Base-by-base conservation (phyloP, 37 sponge, comb jelly and placozoan species). In the Agelas oroides region DNA sequence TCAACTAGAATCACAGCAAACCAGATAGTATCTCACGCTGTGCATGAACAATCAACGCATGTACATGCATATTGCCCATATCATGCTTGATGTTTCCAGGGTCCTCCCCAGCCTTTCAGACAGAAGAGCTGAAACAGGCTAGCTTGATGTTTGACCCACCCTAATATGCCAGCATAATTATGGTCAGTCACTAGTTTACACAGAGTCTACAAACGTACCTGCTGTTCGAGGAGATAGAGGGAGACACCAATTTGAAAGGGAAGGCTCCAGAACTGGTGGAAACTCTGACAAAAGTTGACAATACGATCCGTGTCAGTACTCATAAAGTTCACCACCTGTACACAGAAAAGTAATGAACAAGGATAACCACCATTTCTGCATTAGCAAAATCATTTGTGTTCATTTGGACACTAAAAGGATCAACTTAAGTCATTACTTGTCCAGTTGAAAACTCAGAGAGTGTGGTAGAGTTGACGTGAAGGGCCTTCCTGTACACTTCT, bases 231-330 rank as follows among this genome's bases (percentile, higher is more conserved):
- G 5, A 99, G 94, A 35, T 74, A 90, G n/a, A 99, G 85, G 59
- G 96, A 81, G 17, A 97, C 68, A 23, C 68, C 85, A 23, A 99
- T 83, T 67, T 97, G 96, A n/a, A 99, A 82, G 0, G 99, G 99
- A 46, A 99, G 77, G 63, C 96, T 95, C 99, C 99, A 99, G 69
- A 96, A 95, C 78, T 93, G 91, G 59, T 97, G 96, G 41, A 99
- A 97, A 59, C 97, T 97, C 35, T 70, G 81, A 41, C 89, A 73
- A 56, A 93, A 95, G 71, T 93, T 95, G 24, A 90, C 94, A 79
- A 99, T 91, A 23, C 95, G 82, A n/a, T 95, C 93, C 14, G 94
- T 77, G 67, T 99, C 99, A 27, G 96, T 93, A 32, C 97, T 95
- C 94, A 97, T 97, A 59, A 93, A 97, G 76, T 99, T 97, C 27